A percentile compares a stretch with the other conserved stretches of the same genome.
phyloP scores from a whole-genome alignment of 2,888 invertebrate species.

The Pterobdella sp. region DNA sequence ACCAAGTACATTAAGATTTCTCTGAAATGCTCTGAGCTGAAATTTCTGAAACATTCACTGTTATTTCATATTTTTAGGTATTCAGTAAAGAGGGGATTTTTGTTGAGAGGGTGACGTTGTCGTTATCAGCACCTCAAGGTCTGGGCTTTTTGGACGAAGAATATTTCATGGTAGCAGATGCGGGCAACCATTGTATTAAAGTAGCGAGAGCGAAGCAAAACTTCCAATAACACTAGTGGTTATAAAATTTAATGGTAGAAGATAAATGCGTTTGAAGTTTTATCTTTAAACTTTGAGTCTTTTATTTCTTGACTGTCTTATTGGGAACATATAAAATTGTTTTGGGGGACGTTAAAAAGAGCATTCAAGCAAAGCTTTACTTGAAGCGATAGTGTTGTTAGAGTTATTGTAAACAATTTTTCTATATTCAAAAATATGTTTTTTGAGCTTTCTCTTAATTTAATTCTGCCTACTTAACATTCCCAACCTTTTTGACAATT shows the following conservation, averaged over 20 bases:
- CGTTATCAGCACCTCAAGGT: constrained; percentile 18
- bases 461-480: too few relatives aligned
- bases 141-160: constrained; percentile 22
- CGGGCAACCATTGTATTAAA: constrained; percentile 25
- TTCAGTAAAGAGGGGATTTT: constrained; percentile 12
- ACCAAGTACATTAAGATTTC: not conserved
- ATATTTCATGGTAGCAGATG: constrained; percentile 19
- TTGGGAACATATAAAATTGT: constrained; percentile 3
- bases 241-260: constrained; percentile 3
- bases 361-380: not conserved
- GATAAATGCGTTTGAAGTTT: not conserved
- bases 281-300: not conserved
- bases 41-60: too few relatives aligned
- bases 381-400: too few relatives aligned
- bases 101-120: not conserved
- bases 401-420: too few relatives aligned
- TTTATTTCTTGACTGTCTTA: not conserved
- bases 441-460: too few relatives aligned
- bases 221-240: too few relatives aligned
- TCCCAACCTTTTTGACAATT: too few relatives aligned
- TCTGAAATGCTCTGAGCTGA: too few relatives aligned
- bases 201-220: too few relatives aligned
- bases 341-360: not conserved
- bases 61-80: constrained; percentile 5
- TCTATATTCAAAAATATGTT: too few relatives aligned